Percentiles rank a stretch among this genome's conserved stretches.
These are phyloP conservation scores for Brachionichthys hirsutus DNA, from an alignment of 2,113 vertebrate species.

Conservation along the genomic window DNA sequence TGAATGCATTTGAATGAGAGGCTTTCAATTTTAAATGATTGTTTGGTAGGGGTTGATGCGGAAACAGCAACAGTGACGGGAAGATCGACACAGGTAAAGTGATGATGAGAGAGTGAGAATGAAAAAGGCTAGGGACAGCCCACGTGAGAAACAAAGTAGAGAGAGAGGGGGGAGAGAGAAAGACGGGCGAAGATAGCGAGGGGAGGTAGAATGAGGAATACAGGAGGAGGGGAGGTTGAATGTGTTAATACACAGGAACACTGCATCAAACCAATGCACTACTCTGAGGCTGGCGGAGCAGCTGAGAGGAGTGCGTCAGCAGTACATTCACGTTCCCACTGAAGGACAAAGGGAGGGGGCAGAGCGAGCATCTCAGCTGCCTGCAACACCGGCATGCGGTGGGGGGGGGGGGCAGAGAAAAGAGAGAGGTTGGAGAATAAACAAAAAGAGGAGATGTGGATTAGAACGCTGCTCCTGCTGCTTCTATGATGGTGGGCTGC, in stretches of 20 bases:
- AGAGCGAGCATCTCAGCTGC: conserved; percentile 85
- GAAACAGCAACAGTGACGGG: conserved; percentile 3
- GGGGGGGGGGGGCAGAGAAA: conserved; percentile 27
- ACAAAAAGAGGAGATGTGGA: conserved; percentile 73
- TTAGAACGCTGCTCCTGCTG: conserved; percentile 66
- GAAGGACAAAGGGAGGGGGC: conserved; percentile 95
- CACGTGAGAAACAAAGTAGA: neutral
- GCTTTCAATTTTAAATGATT: conserved; percentile 31
- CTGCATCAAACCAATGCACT: conserved; percentile 92
- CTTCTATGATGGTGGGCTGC: conserved; percentile 76
- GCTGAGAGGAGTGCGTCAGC: conserved; percentile 89
- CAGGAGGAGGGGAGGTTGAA: conserved; percentile 72
- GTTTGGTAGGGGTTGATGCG: conserved; percentile 5
- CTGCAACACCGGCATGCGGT: conserved; percentile 79
- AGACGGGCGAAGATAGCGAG: conserved; percentile 61
- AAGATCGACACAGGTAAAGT: too few relatives aligned
- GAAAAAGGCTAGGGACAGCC: too few relatives aligned
- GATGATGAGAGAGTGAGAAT: too few relatives aligned
- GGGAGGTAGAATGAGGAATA: conserved; percentile 40
- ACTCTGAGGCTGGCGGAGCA: conserved; percentile 81
- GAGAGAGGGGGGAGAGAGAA: conserved; percentile 17
- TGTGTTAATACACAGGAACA: conserved; percentile 86
- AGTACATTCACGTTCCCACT: conserved; percentile 90
- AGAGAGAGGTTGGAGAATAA: conserved; percentile 74
- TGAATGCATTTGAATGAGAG: conserved; percentile 16